phyloP scores from a whole-genome alignment of 2,113 vertebrate genomes.

The Trichechus manatus region DNA sequence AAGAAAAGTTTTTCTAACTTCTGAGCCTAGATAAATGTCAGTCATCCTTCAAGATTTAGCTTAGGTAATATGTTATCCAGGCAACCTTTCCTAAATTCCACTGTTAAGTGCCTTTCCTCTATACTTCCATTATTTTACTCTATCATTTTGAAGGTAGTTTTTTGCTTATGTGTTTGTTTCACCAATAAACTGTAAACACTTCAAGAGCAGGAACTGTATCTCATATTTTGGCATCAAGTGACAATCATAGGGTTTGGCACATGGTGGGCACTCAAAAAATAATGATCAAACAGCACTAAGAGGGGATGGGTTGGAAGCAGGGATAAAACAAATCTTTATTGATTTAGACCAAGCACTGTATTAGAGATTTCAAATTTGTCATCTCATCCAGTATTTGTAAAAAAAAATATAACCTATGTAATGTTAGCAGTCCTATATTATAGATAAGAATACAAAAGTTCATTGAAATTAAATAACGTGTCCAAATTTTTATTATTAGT shows the following conservation, averaged over 20 bases:
- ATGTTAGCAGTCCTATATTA: neutral
- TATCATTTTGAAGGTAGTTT: neutral
- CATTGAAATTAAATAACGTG: conserved; percentile 30
- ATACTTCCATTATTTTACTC: neutral
- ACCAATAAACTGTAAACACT: neutral
- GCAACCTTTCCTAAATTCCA: neutral
- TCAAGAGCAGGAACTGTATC: neutral
- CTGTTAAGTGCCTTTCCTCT: neutral
- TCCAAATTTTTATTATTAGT: neutral
- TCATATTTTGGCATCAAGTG: conserved; percentile 6
- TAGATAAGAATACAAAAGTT: neutral
- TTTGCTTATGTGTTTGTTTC: neutral
- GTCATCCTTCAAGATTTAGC: neutral
- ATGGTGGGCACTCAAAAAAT: neutral
- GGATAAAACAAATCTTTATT: neutral
- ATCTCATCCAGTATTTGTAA: neutral
- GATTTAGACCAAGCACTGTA: conserved; percentile 34
- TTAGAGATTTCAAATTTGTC: conserved; percentile 34
- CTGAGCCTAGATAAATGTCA: neutral
- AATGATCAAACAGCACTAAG: neutral
- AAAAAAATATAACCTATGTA: neutral
- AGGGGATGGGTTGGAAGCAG: neutral
- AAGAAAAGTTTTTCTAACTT: neutral
- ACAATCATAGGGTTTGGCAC: neutral
- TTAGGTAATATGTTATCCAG: neutral